Base-by-base conservation (phyloP, 1,140 invertebrate genomes). In the Panulirus ornatus region DNA sequence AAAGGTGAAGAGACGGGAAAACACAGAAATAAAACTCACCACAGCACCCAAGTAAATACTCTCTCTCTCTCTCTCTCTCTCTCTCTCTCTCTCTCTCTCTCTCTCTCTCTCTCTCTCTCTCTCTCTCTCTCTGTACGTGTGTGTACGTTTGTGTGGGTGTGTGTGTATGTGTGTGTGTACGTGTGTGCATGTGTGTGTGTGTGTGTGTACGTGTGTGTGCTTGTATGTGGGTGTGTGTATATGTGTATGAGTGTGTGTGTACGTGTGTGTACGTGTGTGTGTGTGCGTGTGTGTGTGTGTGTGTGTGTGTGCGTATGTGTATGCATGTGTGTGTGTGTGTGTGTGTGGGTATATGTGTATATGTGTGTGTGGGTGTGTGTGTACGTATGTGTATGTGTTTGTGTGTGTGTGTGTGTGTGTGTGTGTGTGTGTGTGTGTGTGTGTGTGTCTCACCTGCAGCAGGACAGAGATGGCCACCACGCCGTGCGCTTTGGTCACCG, bases 381-480 rank as follows among this genome's bases (percentile, higher is more conserved):
- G 1, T 27, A n/a, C 11, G 2, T 9, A 16, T 34, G 22, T 34
- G 14, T 34, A 16, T 51, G 0, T n/a, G n/a, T 27, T 8, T 27
- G 1, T 27, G 6, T 6, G 2, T 9, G 3, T 34, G 22, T 34
- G 14, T 34, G 9, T 51, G 0, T 27, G 1, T 27, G 6, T 6
- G 2, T 9, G 3, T 34, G 22, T 34, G 14, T 34, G 9, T 51
- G 0, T 27, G 1, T 27, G 6, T 6, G 2, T 9, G 3, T 34
- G 22, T 34, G 14, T 34, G 9, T 51, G 0, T 78, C 92, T 95
- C 95, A 98, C 97, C 96, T 99, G 97, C 54, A 99, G 96, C 96
- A 99, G 97, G 88, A 99, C 94, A 22, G 98, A 98, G 92, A 99
- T 97, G 14, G 96, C 98, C 16, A 99, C 97, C 90, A 99, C 96